These are phyloP conservation scores for Caenorhabditis parvicauda DNA, from an alignment of 2,888 invertebrate genomes.

Conservation along the genomic window DNA sequence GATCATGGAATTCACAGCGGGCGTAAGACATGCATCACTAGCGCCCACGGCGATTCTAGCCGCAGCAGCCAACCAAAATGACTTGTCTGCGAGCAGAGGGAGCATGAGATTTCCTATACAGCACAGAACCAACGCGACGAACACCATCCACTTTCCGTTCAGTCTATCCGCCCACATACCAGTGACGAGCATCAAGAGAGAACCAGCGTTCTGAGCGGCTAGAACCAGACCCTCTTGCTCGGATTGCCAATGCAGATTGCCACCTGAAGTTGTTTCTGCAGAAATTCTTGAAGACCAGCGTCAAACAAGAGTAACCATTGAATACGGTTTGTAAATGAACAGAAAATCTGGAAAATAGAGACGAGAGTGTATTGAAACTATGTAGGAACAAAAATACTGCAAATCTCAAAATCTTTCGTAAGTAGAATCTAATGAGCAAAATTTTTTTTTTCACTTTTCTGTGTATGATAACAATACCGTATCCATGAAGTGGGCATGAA, in stretches of 20 bases:
- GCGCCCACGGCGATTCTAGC: conserved; percentile 55
- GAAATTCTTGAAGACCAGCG: no score
- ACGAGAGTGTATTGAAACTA: no score
- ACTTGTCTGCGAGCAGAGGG: conserved; percentile 40
- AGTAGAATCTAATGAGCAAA: no score
- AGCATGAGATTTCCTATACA: conserved; percentile 51
- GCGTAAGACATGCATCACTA: conserved; percentile 57
- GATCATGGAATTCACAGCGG: conserved; percentile 57
- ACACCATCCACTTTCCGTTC: conserved; percentile 60
- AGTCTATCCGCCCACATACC: conserved; percentile 57
- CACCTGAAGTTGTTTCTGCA: no score
- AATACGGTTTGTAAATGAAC: no score
- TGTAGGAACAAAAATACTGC: no score
- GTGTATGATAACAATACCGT: conserved; percentile 28
- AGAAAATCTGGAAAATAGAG: no score
- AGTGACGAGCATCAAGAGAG: conserved; percentile 52
- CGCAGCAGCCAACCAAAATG: conserved; percentile 54
- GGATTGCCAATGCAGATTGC: conserved; percentile 20
- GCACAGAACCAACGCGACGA: conserved; percentile 45
- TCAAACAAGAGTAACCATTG: no score
- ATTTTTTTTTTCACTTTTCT: conserved; percentile 7
- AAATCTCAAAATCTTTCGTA: no score
- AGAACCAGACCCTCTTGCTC: conserved; percentile 56
- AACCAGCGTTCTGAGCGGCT: conserved; percentile 59
- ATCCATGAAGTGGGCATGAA: conserved; percentile 57